These are phyloP conservation scores for Microdon myrmicae DNA, from an alignment of 2,888 invertebrate genomes.

Conservation along the genomic window DNA sequence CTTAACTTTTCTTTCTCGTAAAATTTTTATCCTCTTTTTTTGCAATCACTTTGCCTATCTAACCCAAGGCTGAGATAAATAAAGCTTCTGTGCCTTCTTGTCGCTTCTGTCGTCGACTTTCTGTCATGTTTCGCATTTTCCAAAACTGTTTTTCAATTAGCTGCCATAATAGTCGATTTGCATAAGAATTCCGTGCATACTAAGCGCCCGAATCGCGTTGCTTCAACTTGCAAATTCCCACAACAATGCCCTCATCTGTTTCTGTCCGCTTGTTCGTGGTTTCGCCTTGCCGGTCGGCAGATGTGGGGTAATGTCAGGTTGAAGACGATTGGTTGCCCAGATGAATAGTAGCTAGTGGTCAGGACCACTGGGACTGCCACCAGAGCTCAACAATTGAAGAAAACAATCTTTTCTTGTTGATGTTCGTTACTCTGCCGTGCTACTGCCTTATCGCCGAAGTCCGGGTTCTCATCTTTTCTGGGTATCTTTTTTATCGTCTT, in stretches of 20 bases:
- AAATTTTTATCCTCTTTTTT: conserved; percentile 5
- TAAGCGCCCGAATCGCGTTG: too few relatives aligned
- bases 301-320: conserved; percentile 33
- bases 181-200: conserved; percentile 51
- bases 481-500: conserved; percentile 2
- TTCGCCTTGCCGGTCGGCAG: conserved; percentile 10
- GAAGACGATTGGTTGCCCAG: conserved; percentile 24
- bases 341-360: conserved; percentile 5
- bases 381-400: too few relatives aligned
- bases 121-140: conserved; percentile 45
- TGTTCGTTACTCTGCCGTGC: conserved; percentile 1
- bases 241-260: too few relatives aligned
- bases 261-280: conserved; percentile 16
- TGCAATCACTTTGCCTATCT: conserved; percentile 1
- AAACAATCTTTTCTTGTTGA: not conserved
- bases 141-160: conserved; percentile 52
- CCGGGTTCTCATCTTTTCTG: not conserved
- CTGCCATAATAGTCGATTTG: conserved; percentile 52
- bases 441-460: too few relatives aligned
- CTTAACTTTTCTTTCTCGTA: conserved; percentile 13
- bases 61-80: too few relatives aligned
- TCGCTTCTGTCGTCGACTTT: conserved; percentile 8
- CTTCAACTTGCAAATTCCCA: too few relatives aligned
- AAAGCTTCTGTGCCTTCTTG: not conserved
- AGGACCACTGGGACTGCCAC: conserved; percentile 14